phyloP scores from a whole-genome alignment of 1,140 invertebrate genomes.

The Panonychus citri region DNA sequence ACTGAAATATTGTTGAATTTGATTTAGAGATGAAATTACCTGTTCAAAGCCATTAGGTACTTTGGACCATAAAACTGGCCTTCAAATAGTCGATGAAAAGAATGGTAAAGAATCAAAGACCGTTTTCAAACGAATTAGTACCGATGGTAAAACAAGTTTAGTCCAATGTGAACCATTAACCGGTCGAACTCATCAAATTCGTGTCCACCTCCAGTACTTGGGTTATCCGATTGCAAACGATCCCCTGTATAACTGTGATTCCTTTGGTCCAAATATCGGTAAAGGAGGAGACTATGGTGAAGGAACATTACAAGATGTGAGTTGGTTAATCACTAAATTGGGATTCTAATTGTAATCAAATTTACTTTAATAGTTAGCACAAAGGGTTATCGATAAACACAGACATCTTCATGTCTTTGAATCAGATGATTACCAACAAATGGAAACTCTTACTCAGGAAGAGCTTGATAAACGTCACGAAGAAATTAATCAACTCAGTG shows the following conservation, averaged over 20 bases:
- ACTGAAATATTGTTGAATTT: constrained; percentile 8
- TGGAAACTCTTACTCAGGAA: neutral
- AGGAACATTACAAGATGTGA: constrained; percentile 56
- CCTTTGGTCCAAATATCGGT: constrained; percentile 67
- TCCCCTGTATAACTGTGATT: constrained; percentile 64
- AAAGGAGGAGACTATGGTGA: constrained; percentile 63
- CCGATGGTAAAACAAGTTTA: constrained; percentile 64
- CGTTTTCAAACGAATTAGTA: constrained; percentile 60
- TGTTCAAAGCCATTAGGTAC: constrained; percentile 78
- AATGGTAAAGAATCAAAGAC: constrained; percentile 76
- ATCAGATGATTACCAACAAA: neutral
- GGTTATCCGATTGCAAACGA: constrained; percentile 94
- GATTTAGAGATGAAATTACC: constrained; percentile 47
- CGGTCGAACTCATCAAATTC: constrained; percentile 92
- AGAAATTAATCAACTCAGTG: neutral
- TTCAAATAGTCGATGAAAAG: constrained; percentile 59
- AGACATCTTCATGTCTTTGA: neutral
- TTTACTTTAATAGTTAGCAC: constrained; percentile 35
- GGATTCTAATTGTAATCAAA: neutral
- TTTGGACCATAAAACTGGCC: constrained; percentile 80
- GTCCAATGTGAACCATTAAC: constrained; percentile 73
- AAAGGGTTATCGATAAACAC: constrained; percentile 58
- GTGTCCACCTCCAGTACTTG: constrained; percentile 92
- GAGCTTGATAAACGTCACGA: neutral
- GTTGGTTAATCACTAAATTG: neutral